Percentiles rank a stretch among this genome's conserved stretches.
phyloP scores from a whole-genome alignment of 1,140 invertebrate genomes.

The Sycophila sp. region DNA sequence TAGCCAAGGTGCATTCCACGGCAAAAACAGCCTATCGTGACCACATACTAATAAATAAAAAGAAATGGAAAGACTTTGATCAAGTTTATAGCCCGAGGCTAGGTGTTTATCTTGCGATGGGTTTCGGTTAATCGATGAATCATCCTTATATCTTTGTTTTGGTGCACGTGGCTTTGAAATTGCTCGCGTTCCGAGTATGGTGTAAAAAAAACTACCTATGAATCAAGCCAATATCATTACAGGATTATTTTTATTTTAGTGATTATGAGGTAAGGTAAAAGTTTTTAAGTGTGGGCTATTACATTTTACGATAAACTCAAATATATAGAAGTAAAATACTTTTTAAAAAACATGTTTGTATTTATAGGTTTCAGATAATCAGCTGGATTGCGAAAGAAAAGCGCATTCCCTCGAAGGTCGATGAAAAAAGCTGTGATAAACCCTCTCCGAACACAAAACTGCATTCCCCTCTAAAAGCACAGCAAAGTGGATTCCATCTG shows the following conservation, averaged over 20 bases:
- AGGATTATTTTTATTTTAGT: too few species aligned
- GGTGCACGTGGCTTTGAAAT: neutral
- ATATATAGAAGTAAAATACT: too few species aligned
- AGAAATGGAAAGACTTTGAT: neutral
- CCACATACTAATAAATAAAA: neutral
- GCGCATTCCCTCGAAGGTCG: too few species aligned
- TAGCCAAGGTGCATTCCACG: neutral
- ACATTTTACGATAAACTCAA: too few species aligned
- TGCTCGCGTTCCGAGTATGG: too few species aligned
- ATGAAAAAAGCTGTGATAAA: neutral
- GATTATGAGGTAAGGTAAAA: too few species aligned
- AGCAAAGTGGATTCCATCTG: constrained; percentile 18
- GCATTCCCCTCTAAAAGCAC: neutral
- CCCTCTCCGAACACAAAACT: neutral
- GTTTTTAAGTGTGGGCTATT: too few species aligned
- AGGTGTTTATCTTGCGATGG: neutral
- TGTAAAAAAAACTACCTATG: too few species aligned
- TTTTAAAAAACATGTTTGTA: too few species aligned
- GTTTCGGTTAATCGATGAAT: neutral
- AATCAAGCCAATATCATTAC: too few species aligned
- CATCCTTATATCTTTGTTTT: neutral
- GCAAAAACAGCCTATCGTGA: neutral
- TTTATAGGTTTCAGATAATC: too few species aligned
- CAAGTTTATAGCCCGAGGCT: neutral
- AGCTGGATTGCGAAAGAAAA: too few species aligned